Percentiles rank a stretch among this genome's conserved stretches.
phyloP scores from a whole-genome alignment of 2,113 vertebrate genomes.

The Halcyon malimbica region DNA sequence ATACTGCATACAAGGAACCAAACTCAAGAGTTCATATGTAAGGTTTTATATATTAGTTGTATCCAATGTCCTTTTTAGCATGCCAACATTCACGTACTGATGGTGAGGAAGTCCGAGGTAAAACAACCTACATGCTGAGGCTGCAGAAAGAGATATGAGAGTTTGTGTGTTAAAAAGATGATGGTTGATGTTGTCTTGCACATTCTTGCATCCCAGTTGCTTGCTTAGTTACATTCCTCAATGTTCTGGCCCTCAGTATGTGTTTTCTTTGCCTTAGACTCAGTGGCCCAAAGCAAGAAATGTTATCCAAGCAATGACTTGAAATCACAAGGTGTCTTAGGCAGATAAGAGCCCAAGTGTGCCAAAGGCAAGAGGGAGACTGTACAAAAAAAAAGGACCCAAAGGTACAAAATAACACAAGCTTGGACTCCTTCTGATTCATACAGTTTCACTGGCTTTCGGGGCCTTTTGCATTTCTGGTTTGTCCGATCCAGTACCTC shows the following conservation, averaged over 20 bases:
- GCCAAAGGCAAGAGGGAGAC: background rate
- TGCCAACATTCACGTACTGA: background rate
- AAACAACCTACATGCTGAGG: background rate
- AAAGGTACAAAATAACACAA: background rate
- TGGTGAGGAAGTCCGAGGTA: background rate
- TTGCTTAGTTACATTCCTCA: conserved; percentile 24
- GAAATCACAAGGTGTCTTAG: background rate
- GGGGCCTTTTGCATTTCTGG: background rate
- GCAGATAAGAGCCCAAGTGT: background rate
- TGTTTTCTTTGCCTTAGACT: conserved; percentile 35
- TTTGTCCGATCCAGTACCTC: background rate
- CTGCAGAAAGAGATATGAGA: conserved; percentile 21
- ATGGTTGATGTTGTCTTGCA: conserved; percentile 17
- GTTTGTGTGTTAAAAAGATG: conserved; percentile 8
- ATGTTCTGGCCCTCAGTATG: conserved; percentile 20
- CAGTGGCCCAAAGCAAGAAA: conserved; percentile 10
- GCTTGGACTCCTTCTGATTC: background rate
- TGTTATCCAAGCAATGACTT: background rate
- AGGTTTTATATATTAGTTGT: background rate
- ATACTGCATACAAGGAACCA: background rate
- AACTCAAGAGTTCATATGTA: background rate
- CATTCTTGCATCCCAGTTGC: conserved; percentile 41
- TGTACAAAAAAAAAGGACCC: background rate
- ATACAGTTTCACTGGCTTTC: background rate
- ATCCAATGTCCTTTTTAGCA: background rate